A percentile compares a stretch with the other conserved stretches of the same genome.
phyloP scores from a whole-genome alignment of 2,888 invertebrate genomes.

The Cephonodes hylas region DNA sequence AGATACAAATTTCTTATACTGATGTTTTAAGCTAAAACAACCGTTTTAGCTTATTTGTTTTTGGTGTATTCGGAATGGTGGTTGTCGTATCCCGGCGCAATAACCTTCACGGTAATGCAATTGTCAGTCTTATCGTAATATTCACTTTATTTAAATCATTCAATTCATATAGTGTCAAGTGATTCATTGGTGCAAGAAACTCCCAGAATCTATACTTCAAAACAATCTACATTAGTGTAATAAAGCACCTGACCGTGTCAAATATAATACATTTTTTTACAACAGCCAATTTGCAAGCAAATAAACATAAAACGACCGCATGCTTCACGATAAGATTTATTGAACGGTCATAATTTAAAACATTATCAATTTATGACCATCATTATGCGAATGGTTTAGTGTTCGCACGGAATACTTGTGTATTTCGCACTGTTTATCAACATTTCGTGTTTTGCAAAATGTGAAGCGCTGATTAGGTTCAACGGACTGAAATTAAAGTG shows the following conservation, averaged over 20 bases:
- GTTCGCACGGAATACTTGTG: neutral
- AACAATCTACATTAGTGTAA: too few species aligned
- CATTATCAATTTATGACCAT: neutral
- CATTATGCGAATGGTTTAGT: neutral
- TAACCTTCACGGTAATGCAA: too few species aligned
- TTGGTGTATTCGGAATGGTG: too few species aligned
- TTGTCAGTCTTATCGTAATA: too few species aligned
- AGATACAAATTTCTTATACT: too few species aligned
- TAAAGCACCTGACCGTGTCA: neutral
- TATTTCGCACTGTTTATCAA: neutral
- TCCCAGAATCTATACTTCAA: too few species aligned
- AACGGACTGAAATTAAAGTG: neutral
- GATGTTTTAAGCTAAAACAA: too few species aligned
- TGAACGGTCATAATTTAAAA: neutral
- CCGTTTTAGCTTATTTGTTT: too few species aligned
- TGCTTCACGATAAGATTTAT: neutral
- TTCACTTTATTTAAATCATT: too few species aligned
- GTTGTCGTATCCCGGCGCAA: too few species aligned
- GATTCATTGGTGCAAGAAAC: neutral
- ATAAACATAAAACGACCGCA: neutral
- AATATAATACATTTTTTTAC: neutral
- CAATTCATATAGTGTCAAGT: too few species aligned
- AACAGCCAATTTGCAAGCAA: neutral
- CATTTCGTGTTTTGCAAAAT: neutral
- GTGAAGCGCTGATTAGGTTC: neutral